Conservation (phyloP, 2,797 vertebrate genomes). For the Schizopygopsis malacanthus region DNA sequence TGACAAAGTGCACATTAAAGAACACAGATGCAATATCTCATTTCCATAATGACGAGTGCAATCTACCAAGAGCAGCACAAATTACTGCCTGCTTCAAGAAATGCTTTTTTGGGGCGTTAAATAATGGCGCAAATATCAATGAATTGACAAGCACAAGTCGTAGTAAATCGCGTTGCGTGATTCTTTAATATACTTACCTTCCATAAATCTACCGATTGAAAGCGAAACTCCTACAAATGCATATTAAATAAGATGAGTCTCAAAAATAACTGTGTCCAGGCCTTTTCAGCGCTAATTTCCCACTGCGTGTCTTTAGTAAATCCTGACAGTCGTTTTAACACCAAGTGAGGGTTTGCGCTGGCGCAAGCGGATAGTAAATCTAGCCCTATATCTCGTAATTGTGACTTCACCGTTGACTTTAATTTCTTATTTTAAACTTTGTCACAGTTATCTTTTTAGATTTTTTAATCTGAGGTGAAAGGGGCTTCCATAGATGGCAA, state of each 20-base stretch:
- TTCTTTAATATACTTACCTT: too few relatives aligned
- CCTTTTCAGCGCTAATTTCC: neutral
- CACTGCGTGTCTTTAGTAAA: neutral
- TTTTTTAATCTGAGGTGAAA: slow-evolving; percentile 29
- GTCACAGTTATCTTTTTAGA: neutral
- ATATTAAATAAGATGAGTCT: too few relatives aligned
- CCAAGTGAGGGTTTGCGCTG: neutral
- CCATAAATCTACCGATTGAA: neutral
- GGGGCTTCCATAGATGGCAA: slow-evolving; percentile 12
- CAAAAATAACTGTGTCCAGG: neutral
- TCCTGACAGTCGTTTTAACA: neutral
- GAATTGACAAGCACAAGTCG: neutral
- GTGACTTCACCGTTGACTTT: neutral
- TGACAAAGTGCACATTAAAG: neutral
- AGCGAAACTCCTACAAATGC: neutral
- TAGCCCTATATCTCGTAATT: neutral
- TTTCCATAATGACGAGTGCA: neutral
- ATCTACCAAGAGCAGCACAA: neutral
- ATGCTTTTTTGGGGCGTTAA: neutral
- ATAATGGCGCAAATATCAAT: neutral
- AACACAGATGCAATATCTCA: neutral
- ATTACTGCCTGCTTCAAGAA: neutral
- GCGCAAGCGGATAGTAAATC: neutral
- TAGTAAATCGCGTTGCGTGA: neutral
- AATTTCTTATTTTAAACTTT: neutral